phyloP scores from a whole-genome alignment of 2,113 vertebrate species.

The Elaphurus davidianus region DNA sequence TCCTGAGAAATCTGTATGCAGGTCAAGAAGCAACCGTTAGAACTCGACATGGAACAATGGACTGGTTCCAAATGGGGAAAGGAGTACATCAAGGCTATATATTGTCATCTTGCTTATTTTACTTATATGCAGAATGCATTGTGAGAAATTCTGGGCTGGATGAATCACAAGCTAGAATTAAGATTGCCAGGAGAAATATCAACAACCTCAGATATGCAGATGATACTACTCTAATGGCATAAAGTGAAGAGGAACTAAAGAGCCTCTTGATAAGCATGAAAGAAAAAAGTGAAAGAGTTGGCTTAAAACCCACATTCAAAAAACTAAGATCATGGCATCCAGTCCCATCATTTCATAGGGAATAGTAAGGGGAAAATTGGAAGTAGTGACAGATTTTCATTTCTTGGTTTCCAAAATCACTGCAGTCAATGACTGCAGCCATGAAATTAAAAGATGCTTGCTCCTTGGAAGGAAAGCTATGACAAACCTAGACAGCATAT shows the following conservation, averaged over 20 bases:
- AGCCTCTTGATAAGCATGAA: background rate
- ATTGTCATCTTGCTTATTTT: background rate
- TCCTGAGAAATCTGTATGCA: background rate
- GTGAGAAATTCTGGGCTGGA: background rate
- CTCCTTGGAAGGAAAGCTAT: background rate
- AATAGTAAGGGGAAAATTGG: background rate
- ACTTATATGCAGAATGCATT: background rate
- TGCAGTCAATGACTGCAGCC: background rate
- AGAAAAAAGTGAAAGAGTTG: background rate
- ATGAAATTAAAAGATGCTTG: background rate
- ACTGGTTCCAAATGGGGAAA: background rate
- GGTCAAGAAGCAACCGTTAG: background rate
- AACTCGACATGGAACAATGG: background rate
- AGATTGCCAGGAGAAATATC: background rate
- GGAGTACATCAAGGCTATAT: background rate
- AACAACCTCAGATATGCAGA: background rate
- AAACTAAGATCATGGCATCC: background rate
- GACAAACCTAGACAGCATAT: background rate
- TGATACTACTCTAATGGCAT: background rate
- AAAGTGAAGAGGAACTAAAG: background rate
- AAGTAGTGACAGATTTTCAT: background rate
- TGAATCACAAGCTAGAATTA: background rate
- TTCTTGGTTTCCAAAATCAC: background rate
- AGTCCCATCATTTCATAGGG: background rate
- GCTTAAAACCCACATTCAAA: background rate